A percentile compares a stretch with the other conserved stretches of the same genome.
Conservation (phyloP, 2,888 invertebrate species). For the Xylota sylvarum region DNA sequence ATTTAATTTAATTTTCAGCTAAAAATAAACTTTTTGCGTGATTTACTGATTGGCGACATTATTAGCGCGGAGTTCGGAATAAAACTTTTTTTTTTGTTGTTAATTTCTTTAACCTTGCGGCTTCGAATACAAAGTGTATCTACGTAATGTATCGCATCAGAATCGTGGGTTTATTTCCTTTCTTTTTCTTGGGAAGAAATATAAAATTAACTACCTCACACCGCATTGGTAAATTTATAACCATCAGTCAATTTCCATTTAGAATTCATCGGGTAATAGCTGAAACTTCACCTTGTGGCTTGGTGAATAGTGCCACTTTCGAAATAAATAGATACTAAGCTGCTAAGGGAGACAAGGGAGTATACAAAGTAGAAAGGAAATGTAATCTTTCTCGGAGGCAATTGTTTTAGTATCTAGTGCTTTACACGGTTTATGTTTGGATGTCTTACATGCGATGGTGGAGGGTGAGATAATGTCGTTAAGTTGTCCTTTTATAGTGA, state of each 20-base stretch:
- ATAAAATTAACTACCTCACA: constrained; percentile 24
- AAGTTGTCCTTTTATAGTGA: constrained; percentile 11
- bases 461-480: not conserved
- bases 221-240: constrained; percentile 37
- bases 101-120: constrained; percentile 22
- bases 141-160: not conserved
- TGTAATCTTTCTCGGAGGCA: constrained; percentile 3
- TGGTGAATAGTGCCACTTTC: no score
- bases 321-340: no score
- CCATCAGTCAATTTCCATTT: constrained; percentile 44
- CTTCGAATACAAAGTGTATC: not conserved
- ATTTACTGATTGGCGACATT: constrained; percentile 32
- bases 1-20: constrained; percentile 14
- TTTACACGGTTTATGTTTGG: constrained; percentile 32
- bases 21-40: constrained; percentile 26
- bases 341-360: not conserved
- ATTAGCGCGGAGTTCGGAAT: constrained; percentile 14
- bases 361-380: constrained; percentile 4
- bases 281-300: not conserved
- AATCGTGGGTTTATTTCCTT: constrained; percentile 1
- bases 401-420: constrained; percentile 19
- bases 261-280: constrained; percentile 30
- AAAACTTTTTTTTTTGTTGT: not conserved
- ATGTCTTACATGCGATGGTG: constrained; percentile 20
- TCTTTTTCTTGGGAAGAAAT: not conserved